A percentile compares a stretch with the other conserved stretches of the same genome.
Evolutionary conservation across 2,113 vertebrate genomes (phyloP).

Genomic region (Tetraodon nigroviridis): DNA sequence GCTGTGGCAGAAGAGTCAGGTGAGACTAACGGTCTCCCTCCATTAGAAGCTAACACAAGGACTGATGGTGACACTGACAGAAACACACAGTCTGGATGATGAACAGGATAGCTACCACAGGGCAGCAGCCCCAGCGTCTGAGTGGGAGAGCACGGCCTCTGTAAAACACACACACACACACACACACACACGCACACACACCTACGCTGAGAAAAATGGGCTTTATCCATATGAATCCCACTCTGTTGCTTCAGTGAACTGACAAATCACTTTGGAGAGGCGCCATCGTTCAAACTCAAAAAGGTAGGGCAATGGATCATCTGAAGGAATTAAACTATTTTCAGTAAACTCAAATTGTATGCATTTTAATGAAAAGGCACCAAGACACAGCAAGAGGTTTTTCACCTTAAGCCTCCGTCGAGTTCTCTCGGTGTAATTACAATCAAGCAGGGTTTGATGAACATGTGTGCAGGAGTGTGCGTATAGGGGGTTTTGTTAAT

Average conservation of each 20-base stretch:
- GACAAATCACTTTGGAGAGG: slow-evolving; percentile 67
- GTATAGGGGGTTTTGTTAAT: slow-evolving; percentile 37
- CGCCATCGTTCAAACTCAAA: slow-evolving; percentile 62
- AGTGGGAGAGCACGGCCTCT: slow-evolving; percentile 16
- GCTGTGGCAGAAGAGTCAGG: slow-evolving; percentile 7
- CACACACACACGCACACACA: neutral
- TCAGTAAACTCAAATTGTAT: slow-evolving; percentile 24
- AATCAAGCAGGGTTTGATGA: slow-evolving; percentile 35
- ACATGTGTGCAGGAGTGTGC: slow-evolving; percentile 1
- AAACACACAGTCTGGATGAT: slow-evolving; percentile 18
- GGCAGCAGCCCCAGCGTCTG: slow-evolving; percentile 24
- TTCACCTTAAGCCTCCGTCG: slow-evolving; percentile 37
- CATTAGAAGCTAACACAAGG: slow-evolving; percentile 55
- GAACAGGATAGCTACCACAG: slow-evolving; percentile 15
- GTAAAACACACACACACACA: slow-evolving; percentile 20
- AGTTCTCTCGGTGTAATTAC: slow-evolving; percentile 39
- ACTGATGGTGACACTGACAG: slow-evolving; percentile 39
- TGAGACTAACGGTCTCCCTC: slow-evolving; percentile 37
- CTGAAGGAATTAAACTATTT: slow-evolving; percentile 52
- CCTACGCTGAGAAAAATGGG: slow-evolving; percentile 20
- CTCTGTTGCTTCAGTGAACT: slow-evolving; percentile 58
- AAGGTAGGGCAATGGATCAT: slow-evolving; percentile 40
- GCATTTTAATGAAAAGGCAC: slow-evolving; percentile 47
- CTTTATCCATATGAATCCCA: slow-evolving; percentile 36
- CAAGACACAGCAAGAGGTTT: slow-evolving; percentile 13